These are phyloP conservation scores for Lamprologus lemairii DNA, from an alignment of 2,113 vertebrate species.

Conservation along the genomic window DNA sequence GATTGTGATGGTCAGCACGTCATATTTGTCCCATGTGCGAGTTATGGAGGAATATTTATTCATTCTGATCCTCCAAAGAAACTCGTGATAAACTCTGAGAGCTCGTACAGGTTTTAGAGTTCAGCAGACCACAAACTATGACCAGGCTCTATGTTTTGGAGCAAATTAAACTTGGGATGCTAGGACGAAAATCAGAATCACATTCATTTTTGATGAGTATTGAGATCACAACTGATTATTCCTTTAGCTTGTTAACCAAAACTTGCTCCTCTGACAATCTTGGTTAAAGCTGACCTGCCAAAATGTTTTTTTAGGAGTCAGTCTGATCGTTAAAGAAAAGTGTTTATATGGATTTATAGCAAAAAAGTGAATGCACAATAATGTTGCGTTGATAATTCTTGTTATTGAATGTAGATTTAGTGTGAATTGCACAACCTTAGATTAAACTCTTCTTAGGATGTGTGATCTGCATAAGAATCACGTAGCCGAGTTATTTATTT, in stretches of 20 bases:
- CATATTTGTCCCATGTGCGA: not conserved
- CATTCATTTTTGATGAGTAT: not conserved
- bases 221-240: not conserved
- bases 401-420: not conserved
- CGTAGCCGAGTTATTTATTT: fast-evolving
- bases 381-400: not conserved
- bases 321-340: not conserved
- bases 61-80: not conserved
- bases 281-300: not conserved
- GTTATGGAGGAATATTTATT: not conserved
- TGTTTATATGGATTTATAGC: not conserved
- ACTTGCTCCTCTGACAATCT: fast-evolving
- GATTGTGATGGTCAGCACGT: not conserved
- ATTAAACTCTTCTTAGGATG: not conserved
- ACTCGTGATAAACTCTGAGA: fast-evolving
- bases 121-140: not conserved
- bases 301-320: not conserved
- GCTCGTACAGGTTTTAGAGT: not conserved
- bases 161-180: not conserved
- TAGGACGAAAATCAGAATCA: not conserved
- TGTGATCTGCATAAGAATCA: not conserved
- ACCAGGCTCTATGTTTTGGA: fast-evolving
- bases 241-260: not conserved
- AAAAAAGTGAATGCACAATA: not conserved
- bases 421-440: not conserved